Conservation (phyloP, 2,888 invertebrate genomes). For the Volucella zonaria region DNA sequence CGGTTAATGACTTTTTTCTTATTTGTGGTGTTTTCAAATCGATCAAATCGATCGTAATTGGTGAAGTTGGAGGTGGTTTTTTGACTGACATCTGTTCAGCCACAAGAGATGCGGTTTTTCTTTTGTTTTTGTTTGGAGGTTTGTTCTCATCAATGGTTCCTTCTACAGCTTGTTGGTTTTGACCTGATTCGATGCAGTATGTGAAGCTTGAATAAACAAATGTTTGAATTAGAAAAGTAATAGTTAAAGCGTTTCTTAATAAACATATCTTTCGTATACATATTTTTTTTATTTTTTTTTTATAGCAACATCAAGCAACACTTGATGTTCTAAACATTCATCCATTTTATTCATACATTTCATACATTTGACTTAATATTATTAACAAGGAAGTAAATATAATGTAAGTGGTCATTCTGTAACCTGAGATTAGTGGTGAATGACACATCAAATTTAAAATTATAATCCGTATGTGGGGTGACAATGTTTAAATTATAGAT, state of each 20-base stretch:
- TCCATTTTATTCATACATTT: too few relatives aligned
- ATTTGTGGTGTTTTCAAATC: conserved; percentile 61
- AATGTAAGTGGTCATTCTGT: too few relatives aligned
- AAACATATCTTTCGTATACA: not conserved
- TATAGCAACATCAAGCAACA: too few relatives aligned
- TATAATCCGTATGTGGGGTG: too few relatives aligned
- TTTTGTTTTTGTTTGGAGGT: conserved; percentile 27
- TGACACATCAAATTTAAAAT: too few relatives aligned
- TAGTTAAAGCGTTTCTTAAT: not conserved
- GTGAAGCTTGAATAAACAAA: conserved; percentile 76
- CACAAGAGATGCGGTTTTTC: conserved; percentile 17
- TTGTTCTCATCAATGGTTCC: conserved; percentile 40
- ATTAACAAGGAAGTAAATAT: too few relatives aligned
- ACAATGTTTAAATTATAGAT: too few relatives aligned
- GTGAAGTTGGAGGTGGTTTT: not conserved
- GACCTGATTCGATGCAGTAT: conserved; percentile 79
- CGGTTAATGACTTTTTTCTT: conserved; percentile 30
- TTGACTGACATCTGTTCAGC: conserved; percentile 38
- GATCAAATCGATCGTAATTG: conserved; percentile 51
- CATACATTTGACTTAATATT: too few relatives aligned
- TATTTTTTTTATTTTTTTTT: too few relatives aligned
- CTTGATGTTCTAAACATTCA: too few relatives aligned
- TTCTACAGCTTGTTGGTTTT: conserved; percentile 71
- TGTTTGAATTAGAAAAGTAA: not conserved
- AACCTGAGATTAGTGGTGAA: too few relatives aligned